Conservation (phyloP, 2,113 vertebrate genomes). For the Aegithalos caudatus region DNA sequence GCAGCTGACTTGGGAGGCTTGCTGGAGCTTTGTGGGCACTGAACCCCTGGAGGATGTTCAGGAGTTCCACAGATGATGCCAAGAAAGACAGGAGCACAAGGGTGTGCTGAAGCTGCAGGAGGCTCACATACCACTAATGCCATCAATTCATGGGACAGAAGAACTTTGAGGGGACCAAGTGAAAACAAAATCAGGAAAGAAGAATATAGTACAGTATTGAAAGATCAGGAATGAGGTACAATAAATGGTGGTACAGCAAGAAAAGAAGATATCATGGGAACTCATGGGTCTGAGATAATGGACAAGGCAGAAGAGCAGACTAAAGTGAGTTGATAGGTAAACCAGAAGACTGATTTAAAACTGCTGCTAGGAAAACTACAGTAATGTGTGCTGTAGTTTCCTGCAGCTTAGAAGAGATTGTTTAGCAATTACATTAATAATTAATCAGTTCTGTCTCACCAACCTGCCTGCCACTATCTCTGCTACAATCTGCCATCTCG, state of each 20-base stretch:
- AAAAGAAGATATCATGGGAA: neutral
- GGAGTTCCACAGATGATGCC: neutral
- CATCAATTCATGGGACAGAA: neutral
- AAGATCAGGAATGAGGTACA: neutral
- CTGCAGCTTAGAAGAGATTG: neutral
- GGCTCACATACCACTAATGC: fast-evolving
- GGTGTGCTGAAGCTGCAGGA: neutral
- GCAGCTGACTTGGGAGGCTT: neutral
- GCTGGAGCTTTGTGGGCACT: neutral
- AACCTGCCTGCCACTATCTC: neutral
- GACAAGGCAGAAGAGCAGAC: neutral
- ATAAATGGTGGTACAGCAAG: neutral
- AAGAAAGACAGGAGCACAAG: neutral
- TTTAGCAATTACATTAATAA: neutral
- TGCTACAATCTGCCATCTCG: neutral
- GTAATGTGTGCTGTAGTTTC: neutral
- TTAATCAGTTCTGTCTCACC: neutral
- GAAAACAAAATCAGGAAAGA: neutral
- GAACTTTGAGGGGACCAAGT: neutral
- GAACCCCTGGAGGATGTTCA: neutral
- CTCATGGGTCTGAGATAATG: neutral
- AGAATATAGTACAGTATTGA: neutral
- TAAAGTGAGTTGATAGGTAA: neutral
- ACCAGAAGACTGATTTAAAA: neutral
- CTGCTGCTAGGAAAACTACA: neutral